Evolutionary conservation across 1,140 invertebrate genomes (phyloP).

Genomic region (Globodera rostochiensis): DNA sequence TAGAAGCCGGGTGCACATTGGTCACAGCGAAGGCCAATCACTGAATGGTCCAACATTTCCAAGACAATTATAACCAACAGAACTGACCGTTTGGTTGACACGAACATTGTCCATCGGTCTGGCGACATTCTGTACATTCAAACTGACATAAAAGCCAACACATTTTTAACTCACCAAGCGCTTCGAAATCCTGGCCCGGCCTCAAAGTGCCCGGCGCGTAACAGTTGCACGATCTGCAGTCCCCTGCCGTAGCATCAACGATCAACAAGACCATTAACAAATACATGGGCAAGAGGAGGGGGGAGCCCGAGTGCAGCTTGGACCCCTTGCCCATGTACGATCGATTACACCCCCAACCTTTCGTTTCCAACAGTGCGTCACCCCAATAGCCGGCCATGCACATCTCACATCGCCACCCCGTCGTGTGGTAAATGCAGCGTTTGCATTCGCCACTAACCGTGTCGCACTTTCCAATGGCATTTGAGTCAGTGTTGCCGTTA

Average conservation of each 20-base stretch:
- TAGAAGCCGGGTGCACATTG: constrained; percentile 79
- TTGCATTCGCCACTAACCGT: constrained; percentile 86
- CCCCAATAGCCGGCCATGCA: constrained; percentile 78
- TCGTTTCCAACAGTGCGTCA: constrained; percentile 62
- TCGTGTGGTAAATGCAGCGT: constrained; percentile 88
- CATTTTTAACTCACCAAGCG: constrained; percentile 14
- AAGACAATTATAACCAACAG: neutral
- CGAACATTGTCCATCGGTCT: constrained; percentile 79
- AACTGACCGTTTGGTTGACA: constrained; percentile 82
- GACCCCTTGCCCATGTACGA: neutral
- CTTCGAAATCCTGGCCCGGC: constrained; percentile 70
- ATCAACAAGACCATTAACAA: too few relatives aligned
- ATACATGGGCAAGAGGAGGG: too few relatives aligned
- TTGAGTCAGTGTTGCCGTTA: constrained; percentile 91
- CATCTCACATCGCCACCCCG: constrained; percentile 79
- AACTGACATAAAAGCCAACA: constrained; percentile 67
- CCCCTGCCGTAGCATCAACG: neutral
- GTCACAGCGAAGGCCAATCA: constrained; percentile 81
- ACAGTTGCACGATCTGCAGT: constrained; percentile 72
- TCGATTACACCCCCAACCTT: constrained; percentile 36
- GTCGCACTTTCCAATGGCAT: constrained; percentile 90
- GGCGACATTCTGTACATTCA: constrained; percentile 73
- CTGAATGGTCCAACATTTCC: neutral
- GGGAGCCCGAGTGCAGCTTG: too few relatives aligned
- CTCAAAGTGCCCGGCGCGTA: constrained; percentile 77